These are phyloP conservation scores for Gymnocheta viridis DNA, from an alignment of 2,888 invertebrate genomes.

Conservation along the genomic window DNA sequence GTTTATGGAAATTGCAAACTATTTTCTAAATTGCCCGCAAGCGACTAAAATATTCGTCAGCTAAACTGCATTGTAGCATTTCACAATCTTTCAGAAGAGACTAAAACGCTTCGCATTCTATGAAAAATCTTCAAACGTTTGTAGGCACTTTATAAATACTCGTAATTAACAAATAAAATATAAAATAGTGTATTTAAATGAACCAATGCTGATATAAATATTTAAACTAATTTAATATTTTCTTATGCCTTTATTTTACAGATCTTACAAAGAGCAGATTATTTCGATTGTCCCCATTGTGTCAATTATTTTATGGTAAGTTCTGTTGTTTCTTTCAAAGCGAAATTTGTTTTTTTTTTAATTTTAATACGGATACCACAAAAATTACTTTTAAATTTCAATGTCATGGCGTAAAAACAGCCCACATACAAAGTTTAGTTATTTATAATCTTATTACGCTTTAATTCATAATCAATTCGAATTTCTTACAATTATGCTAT, in stretches of 20 bases:
- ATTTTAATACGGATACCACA: not conserved
- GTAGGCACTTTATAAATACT: no score
- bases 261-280: slow-evolving; percentile 60
- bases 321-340: slow-evolving; percentile 2
- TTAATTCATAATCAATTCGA: not conserved
- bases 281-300: slow-evolving; percentile 53
- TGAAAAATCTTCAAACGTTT: no score
- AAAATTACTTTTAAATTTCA: not conserved
- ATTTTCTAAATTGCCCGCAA: no score
- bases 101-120: no score
- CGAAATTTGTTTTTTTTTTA: not conserved
- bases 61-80: no score
- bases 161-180: no score
- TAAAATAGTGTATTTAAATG: no score
- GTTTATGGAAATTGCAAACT: no score
- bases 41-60: no score
- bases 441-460: slow-evolving; percentile 3
- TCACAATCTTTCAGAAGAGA: no score
- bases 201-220: no score
- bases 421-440: not conserved
- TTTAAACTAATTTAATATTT: not conserved
- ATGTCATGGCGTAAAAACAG: not conserved
- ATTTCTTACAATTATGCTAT: not conserved
- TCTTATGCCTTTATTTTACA: slow-evolving; percentile 61
- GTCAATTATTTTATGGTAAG: slow-evolving; percentile 71